Base-by-base conservation (phyloP, 2,888 invertebrate species). In the Idaea straminata region DNA sequence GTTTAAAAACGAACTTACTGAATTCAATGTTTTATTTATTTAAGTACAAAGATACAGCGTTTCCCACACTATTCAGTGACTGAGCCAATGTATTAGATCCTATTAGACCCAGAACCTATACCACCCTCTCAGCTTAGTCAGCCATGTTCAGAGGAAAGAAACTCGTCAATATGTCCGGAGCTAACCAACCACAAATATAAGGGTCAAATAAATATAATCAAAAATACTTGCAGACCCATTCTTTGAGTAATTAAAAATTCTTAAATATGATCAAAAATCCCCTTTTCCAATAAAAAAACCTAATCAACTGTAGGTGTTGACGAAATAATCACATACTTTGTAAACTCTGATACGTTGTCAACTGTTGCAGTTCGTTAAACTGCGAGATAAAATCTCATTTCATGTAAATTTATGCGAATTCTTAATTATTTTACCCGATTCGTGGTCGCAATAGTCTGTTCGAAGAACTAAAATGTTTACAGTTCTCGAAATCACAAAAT, bases 361-460 rank as follows among this genome's bases (percentile, higher is more conserved):
- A 78, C 71, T 72, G 63, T 75, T 69, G 74, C 61, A 61, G 75
- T 78, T 77, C 67, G 76, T 76, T 77, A 76, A 74, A 72, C 68
- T 69, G 59, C 66, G 64, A 69, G 81, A 81, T 82, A 77, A 67
- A 69, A 81, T 82, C 82, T 68, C 73, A 80, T 78, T 59, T 38
- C 70, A 82, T 80, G 81, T 72, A 74, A 82, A 80, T 81, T 71
- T 81, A 82, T 82, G 76, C 78, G 70, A 78, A 77, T 77, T 72
- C 70, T 78, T 81, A 81, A 82, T 82, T 78, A 47, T 47, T 47
- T 47, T 47, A 77, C 76, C 76, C 70, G 77, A 73, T 71, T 69
- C 47, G 73, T 70, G 68, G 72, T 13, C 16, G 25, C 59, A 34
- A 59, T 59, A 59, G 59, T 25, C 58, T 4, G 25, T 59, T 16